Evolutionary conservation across 2,888 invertebrate genomes (phyloP).

Genomic region (Scrobipalpa atriplicella): DNA sequence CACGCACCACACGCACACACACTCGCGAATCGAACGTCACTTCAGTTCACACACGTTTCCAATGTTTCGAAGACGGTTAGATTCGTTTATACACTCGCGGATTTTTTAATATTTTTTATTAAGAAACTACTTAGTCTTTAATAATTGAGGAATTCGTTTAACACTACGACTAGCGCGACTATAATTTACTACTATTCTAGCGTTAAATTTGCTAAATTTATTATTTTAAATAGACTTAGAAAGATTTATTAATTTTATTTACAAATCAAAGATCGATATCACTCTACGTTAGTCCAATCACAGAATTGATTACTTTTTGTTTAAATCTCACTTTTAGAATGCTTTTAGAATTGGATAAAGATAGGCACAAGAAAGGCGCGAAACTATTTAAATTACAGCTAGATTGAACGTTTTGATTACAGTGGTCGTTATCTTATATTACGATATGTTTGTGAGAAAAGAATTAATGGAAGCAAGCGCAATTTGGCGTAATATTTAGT

Average conservation of each 20-base stretch:
- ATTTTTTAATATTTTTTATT: conserved; percentile 34
- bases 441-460: conserved; percentile 77
- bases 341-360: conserved; percentile 68
- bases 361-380: conserved; percentile 80
- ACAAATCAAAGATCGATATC: conserved; percentile 62
- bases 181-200: conserved; percentile 37
- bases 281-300: conserved; percentile 68
- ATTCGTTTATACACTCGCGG: conserved; percentile 32
- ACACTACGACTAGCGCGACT: conserved; percentile 59
- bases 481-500: conserved; percentile 71
- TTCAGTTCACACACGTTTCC: neutral
- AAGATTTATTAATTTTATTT: conserved; percentile 49
- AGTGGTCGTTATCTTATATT: conserved; percentile 67
- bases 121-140: conserved; percentile 24
- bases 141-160: conserved; percentile 40
- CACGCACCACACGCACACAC: conserved; percentile 34
- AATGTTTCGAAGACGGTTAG: neutral
- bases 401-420: conserved; percentile 56
- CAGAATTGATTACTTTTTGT: conserved; percentile 63
- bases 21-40: conserved; percentile 22
- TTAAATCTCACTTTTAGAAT: conserved; percentile 58
- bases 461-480: conserved; percentile 80
- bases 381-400: conserved; percentile 60
- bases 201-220: conserved; percentile 34
- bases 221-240: conserved; percentile 36